phyloP scores from a whole-genome alignment of 2,797 vertebrate genomes.

The Petrocephalus schoutedeni region DNA sequence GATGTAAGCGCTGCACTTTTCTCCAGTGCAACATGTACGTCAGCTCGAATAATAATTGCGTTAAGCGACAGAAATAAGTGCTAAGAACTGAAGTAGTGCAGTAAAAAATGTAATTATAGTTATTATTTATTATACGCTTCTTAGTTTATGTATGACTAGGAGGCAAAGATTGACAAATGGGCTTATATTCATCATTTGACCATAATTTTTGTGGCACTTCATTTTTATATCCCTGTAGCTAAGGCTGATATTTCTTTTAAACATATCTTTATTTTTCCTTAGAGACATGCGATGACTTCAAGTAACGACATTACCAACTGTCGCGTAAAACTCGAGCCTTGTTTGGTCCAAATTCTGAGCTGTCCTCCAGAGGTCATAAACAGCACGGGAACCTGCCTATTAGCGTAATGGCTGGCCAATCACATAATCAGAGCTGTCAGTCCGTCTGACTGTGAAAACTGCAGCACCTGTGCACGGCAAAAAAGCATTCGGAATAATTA shows the following conservation, averaged over 20 bases:
- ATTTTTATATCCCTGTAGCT: not conserved
- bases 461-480: not conserved
- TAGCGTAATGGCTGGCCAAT: constrained; percentile 21
- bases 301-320: constrained; percentile 19
- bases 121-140: not conserved
- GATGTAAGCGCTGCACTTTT: not conserved
- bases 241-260: constrained; percentile 8
- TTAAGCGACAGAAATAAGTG: not conserved
- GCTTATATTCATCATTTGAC: not conserved
- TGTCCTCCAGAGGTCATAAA: not conserved
- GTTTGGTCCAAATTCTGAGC: not conserved
- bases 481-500: not conserved
- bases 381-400: not conserved
- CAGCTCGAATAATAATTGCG: not conserved
- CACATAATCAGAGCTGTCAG: constrained; percentile 20
- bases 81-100: not conserved
- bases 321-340: not conserved
- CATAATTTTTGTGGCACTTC: not conserved
- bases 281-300: constrained; percentile 15
- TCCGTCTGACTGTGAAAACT: not conserved
- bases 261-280: constrained; percentile 12
- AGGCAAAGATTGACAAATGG: not conserved
- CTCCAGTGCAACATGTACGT: not conserved
- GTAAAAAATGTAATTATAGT: not conserved
- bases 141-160: not conserved